Evolutionary conservation across 1,140 invertebrate species (phyloP).

Genomic region (Streblospio benedicti): DNA sequence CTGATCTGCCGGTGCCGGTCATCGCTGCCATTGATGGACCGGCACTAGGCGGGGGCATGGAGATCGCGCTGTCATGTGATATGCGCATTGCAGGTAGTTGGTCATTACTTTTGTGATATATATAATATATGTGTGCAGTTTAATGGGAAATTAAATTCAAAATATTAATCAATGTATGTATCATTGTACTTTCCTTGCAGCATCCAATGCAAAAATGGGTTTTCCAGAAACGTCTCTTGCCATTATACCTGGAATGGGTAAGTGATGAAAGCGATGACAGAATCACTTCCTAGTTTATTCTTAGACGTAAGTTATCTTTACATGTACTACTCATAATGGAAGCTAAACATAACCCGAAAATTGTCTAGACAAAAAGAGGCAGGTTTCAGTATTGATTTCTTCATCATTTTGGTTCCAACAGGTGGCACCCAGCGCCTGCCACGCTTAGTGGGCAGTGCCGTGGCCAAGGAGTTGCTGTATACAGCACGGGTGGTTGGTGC

Average conservation of each 20-base stretch:
- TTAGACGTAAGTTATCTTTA: no score
- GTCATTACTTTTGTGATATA: background rate
- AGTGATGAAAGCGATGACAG: no score
- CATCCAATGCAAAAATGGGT: slow-evolving; percentile 74
- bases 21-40: slow-evolving; percentile 91
- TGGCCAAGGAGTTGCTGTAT: slow-evolving; percentile 94
- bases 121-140: no score
- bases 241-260: slow-evolving; percentile 77
- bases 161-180: no score
- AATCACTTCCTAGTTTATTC: no score
- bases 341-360: no score
- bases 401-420: no score
- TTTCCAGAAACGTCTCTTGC: slow-evolving; percentile 90
- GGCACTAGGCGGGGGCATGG: slow-evolving; percentile 86
- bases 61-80: slow-evolving; percentile 88
- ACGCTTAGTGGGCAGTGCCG: slow-evolving; percentile 70
- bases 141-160: no score
- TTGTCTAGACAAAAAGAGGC: no score
- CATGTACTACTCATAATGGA: no score
- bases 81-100: slow-evolving; percentile 70
- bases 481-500: slow-evolving; percentile 76
- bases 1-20: slow-evolving; percentile 78
- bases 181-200: no score
- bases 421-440: slow-evolving; percentile 83
- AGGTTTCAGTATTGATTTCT: no score